Conservation (phyloP, 2,113 vertebrate genomes). For the Nicator chloris region DNA sequence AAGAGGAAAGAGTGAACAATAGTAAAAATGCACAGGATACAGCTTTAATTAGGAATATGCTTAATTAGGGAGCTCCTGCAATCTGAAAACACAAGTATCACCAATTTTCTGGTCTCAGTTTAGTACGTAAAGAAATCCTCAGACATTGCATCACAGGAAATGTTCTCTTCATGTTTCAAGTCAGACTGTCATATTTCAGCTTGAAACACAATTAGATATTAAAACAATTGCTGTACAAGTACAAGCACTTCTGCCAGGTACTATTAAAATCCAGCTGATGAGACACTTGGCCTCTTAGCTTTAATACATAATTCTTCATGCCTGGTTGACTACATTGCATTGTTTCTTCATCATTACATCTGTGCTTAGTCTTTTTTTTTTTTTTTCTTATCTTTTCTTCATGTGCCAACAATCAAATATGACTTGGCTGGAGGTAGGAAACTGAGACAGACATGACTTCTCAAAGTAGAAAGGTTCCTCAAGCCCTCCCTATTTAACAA, state of each 20-base stretch:
- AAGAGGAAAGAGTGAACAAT: conserved; percentile 16
- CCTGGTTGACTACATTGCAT: not conserved
- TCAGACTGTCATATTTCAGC: conserved; percentile 42
- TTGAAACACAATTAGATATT: conserved; percentile 46
- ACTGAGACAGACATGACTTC: not conserved
- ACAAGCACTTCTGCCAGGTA: conserved; percentile 44
- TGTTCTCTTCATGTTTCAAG: conserved; percentile 32
- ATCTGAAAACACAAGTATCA: not conserved
- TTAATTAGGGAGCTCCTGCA: not conserved
- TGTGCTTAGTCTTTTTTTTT: not conserved
- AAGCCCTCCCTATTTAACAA: not conserved
- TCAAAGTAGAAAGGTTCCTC: not conserved
- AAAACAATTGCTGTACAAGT: conserved; percentile 42
- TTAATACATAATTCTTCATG: conserved; percentile 36
- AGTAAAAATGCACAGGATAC: conserved; percentile 8
- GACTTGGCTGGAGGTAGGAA: not conserved
- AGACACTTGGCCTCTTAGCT: conserved; percentile 39
- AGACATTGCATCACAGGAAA: conserved; percentile 15
- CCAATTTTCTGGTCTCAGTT: not conserved
- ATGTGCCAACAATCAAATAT: not conserved
- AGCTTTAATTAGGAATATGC: not conserved
- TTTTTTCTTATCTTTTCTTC: not conserved
- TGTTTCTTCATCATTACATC: conserved; percentile 15
- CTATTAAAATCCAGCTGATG: conserved; percentile 51
- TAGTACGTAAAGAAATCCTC: not conserved